These are phyloP conservation scores for Blastobasis lacticolella DNA, from an alignment of 2,888 invertebrate species.

Conservation along the genomic window DNA sequence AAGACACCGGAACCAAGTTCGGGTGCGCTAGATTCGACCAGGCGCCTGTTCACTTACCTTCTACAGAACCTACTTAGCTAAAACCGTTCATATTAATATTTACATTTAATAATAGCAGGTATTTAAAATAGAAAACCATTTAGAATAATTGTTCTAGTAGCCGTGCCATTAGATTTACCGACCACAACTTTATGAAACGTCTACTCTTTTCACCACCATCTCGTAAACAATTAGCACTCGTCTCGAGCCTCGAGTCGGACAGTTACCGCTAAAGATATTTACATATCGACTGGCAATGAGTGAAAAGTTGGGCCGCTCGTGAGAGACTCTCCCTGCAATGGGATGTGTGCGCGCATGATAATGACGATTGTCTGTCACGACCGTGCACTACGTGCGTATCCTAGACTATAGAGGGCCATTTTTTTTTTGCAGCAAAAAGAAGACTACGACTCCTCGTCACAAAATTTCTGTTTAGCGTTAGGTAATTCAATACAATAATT, in stretches of 20 bases:
- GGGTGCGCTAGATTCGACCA: slow-evolving; percentile 14
- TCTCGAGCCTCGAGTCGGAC: slow-evolving; percentile 19
- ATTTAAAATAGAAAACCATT: background rate
- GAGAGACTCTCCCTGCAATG: slow-evolving; percentile 34
- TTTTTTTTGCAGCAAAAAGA: too few relatives aligned
- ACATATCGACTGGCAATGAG: slow-evolving; percentile 52
- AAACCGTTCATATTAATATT: too few relatives aligned
- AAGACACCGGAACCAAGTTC: slow-evolving; percentile 18
- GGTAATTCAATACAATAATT: too few relatives aligned
- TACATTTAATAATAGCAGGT: background rate
- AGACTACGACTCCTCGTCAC: background rate
- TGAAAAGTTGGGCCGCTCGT: slow-evolving; percentile 42
- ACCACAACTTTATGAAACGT: background rate
- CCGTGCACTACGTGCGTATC: slow-evolving; percentile 18
- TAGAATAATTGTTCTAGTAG: background rate
- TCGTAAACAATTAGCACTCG: slow-evolving; percentile 27
- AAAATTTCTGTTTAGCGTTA: background rate
- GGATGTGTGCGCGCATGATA: slow-evolving; percentile 45
- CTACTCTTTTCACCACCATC: background rate
- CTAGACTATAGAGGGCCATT: background rate
- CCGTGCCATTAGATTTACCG: background rate
- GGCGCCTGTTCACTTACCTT: background rate
- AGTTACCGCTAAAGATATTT: slow-evolving; percentile 39
- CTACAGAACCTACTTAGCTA: too few relatives aligned
- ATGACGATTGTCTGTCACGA: slow-evolving; percentile 29